phyloP scores from a whole-genome alignment of 2,113 vertebrate genomes.

The Bufo bufo region DNA sequence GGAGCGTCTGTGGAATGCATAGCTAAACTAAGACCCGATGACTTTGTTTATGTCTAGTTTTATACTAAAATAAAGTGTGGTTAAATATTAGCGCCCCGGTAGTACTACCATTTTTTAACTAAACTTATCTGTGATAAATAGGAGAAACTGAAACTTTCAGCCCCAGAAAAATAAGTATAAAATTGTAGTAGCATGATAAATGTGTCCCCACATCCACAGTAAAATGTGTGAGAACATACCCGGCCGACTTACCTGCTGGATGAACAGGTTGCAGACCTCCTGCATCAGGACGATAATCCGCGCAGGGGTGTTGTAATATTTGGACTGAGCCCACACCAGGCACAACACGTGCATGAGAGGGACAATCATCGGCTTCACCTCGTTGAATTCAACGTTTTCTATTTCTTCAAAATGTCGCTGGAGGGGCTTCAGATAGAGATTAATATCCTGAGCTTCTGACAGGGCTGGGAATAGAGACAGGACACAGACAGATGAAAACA shows the following conservation, averaged over 20 bases:
- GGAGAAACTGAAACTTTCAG: too few species aligned
- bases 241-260: slow-evolving; percentile 80
- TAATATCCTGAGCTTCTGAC: slow-evolving; percentile 82
- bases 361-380: slow-evolving; percentile 74
- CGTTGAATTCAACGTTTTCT: slow-evolving; percentile 78
- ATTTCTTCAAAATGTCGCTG: slow-evolving; percentile 74
- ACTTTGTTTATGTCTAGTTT: too few species aligned
- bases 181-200: too few species aligned
- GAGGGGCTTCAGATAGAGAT: slow-evolving; percentile 78
- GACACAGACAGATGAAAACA: neutral
- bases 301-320: slow-evolving; percentile 76
- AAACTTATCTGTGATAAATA: too few species aligned
- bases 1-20: too few species aligned
- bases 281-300: slow-evolving; percentile 84
- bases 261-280: slow-evolving; percentile 88
- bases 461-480: slow-evolving; percentile 72
- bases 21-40: too few species aligned
- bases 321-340: slow-evolving; percentile 83
- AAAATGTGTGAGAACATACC: too few species aligned
- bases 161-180: too few species aligned
- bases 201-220: too few species aligned
- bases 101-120: too few species aligned
- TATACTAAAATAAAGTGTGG: too few species aligned
- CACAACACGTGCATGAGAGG: slow-evolving; percentile 86
- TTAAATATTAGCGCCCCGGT: too few species aligned